Base-by-base conservation (phyloP, 2,113 vertebrate species). In the Heptranchias perlo region DNA sequence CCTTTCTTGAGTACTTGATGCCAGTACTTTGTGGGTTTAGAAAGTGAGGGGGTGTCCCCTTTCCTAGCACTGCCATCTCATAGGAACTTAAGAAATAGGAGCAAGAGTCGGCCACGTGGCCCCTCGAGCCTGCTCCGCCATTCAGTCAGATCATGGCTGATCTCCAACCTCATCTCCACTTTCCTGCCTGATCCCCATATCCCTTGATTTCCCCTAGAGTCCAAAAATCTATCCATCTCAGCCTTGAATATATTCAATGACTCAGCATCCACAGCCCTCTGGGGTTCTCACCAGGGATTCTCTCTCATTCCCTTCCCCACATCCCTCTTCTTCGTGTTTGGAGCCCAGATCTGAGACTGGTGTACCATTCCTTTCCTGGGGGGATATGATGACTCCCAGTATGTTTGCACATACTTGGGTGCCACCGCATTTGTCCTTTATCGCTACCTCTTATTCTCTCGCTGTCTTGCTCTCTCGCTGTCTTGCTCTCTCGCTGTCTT, bases 291-390 rank as follows among this genome's bases (percentile, higher is more conserved):
- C 47, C 96, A 89, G 95, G 94, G 96, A 96, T 97, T 96, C 97
- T 97, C 97, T 97, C 96, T 96, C 97, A 97, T 97, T 96, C 96
- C 96, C n/a, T n/a, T n/a, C n/a, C n/a, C n/a, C n/a, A n/a, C n/a
- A n/a, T n/a, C n/a, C n/a, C 96, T 96, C 95, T 94, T 96, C 96
- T 97, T 96, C 97, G 97, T 96, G 97, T 96, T 96, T 96, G 96
- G 87, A 94, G 96, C 94, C 96, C 58, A 67, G 96, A 96, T 96
- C 96, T 49, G 96, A 95, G 87, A 13, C 25, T 96, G 87, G 89
- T 39, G 31, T 31, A 86, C 95, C 47, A 94, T 78, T 84, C 0
- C 89, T 65, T 96, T 21, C 39, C 18, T 76, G 6, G 1, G 25
- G 67, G 0, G 67, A 69, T 31, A 6, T 69, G 67, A 31, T 28